phyloP scores from a whole-genome alignment of 2,113 vertebrate genomes.

The Zosterops lateralis region DNA sequence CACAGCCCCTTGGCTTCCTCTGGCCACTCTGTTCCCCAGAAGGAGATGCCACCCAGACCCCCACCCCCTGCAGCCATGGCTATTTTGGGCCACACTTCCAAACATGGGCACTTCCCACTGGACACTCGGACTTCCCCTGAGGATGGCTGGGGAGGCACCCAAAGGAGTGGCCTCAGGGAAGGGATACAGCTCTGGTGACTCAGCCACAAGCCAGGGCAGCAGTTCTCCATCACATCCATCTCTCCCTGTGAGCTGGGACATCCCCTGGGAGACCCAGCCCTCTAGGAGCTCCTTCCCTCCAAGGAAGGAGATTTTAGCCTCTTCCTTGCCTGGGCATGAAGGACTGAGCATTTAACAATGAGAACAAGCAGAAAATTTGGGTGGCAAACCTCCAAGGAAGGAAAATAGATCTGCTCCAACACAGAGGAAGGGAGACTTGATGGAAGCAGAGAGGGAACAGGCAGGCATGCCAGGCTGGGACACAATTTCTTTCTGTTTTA shows the following conservation, averaged over 20 bases:
- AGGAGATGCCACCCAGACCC: neutral
- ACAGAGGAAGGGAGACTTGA: neutral
- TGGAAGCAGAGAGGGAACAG: neutral
- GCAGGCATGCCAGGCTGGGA: neutral
- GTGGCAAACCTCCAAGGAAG: neutral
- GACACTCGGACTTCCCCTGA: neutral
- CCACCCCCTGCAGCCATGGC: fast-evolving
- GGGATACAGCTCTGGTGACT: neutral
- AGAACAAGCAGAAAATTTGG: neutral
- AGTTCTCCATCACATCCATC: neutral
- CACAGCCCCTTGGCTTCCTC: slow-evolving; percentile 7
- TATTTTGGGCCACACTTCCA: slow-evolving; percentile 27
- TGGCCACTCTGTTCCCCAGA: neutral
- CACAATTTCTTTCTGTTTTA: neutral
- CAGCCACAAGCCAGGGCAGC: neutral
- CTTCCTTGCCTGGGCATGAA: neutral
- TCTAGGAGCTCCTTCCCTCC: neutral
- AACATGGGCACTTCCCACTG: neutral
- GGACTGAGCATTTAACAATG: neutral
- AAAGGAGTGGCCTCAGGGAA: neutral
- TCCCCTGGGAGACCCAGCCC: neutral
- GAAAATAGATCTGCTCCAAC: neutral
- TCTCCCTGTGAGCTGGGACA: neutral
- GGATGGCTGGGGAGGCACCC: neutral
- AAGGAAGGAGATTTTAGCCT: neutral